Evolutionary conservation across 2,797 vertebrate species (phyloP).

Genomic region (Lycodopsis pacificus): DNA sequence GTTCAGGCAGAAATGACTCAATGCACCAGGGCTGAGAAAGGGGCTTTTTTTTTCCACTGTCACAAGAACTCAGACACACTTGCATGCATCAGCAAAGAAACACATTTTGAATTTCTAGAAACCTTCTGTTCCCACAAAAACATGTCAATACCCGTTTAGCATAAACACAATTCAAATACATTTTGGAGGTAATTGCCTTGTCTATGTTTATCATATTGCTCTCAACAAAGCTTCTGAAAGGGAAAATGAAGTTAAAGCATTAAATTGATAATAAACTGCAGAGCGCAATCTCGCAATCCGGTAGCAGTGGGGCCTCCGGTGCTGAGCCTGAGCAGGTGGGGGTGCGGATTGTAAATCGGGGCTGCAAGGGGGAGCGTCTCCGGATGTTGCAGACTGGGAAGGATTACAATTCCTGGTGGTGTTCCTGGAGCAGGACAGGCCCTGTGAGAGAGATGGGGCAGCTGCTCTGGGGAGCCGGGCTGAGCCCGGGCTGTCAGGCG

Average conservation of each 20-base stretch:
- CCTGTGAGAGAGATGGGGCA: slow-evolving; percentile 77
- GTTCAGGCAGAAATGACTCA: slow-evolving; percentile 85
- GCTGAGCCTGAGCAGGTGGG: slow-evolving; percentile 75
- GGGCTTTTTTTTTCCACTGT: slow-evolving; percentile 51
- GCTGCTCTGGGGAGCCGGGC: slow-evolving; percentile 78
- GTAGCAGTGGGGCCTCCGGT: slow-evolving; percentile 55
- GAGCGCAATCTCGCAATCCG: slow-evolving; percentile 43
- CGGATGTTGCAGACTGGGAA: slow-evolving; percentile 72
- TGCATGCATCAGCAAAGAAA: slow-evolving; percentile 72
- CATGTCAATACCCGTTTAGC: slow-evolving; percentile 72
- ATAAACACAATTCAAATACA: slow-evolving; percentile 75
- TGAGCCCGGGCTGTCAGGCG: slow-evolving; percentile 79
- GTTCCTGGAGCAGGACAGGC: slow-evolving; percentile 75
- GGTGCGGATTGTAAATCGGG: slow-evolving; percentile 69
- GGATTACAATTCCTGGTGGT: slow-evolving; percentile 81
- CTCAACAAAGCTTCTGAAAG: slow-evolving; percentile 68
- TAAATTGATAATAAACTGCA: slow-evolving; percentile 63
- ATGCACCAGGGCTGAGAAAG: slow-evolving; percentile 71
- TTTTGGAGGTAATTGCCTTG: slow-evolving; percentile 78
- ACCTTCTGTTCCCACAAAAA: slow-evolving; percentile 66
- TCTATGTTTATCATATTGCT: slow-evolving; percentile 75
- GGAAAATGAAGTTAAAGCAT: slow-evolving; percentile 70
- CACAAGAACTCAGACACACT: slow-evolving; percentile 70
- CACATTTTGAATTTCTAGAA: slow-evolving; percentile 71
- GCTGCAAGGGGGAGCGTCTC: slow-evolving; percentile 63